These are phyloP conservation scores for Pipa parva DNA, from an alignment of 2,113 vertebrate genomes.

Conservation along the genomic window DNA sequence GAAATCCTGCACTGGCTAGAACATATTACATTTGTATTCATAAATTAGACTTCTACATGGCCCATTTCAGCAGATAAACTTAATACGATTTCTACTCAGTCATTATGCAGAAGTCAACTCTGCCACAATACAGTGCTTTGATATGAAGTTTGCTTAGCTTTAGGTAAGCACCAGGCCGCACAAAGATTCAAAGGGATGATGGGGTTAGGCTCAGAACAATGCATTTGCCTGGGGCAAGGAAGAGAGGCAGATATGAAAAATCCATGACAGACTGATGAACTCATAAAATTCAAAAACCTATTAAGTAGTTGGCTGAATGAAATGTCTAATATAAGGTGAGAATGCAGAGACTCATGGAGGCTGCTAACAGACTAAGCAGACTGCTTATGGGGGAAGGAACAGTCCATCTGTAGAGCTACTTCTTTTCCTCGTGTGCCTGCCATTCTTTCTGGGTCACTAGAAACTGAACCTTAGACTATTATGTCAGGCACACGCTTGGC, in stretches of 20 bases:
- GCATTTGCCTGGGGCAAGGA: neutral
- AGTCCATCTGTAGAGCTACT: neutral
- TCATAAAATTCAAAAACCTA: neutral
- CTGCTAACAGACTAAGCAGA: constrained; percentile 11
- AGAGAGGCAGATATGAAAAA: neutral
- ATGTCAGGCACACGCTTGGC: constrained; percentile 42
- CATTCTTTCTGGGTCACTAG: constrained; percentile 12
- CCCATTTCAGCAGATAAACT: neutral
- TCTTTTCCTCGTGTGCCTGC: neutral
- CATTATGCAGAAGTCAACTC: constrained; percentile 5
- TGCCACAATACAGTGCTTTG: neutral
- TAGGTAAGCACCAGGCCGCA: neutral
- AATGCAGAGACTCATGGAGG: neutral
- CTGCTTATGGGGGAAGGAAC: constrained; percentile 12
- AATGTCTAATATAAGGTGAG: neutral
- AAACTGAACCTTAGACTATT: constrained; percentile 10
- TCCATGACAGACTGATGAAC: neutral
- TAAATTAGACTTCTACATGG: neutral
- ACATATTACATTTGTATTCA: constrained; percentile 6
- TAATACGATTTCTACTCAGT: neutral
- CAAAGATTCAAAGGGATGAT: constrained; percentile 1
- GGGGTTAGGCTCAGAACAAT: neutral
- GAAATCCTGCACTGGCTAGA: too few species aligned
- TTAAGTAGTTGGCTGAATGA: neutral
- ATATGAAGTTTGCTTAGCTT: neutral